These are phyloP conservation scores for Prosopocoilus inquinatus DNA, from an alignment of 2,888 invertebrate species.

Conservation along the genomic window DNA sequence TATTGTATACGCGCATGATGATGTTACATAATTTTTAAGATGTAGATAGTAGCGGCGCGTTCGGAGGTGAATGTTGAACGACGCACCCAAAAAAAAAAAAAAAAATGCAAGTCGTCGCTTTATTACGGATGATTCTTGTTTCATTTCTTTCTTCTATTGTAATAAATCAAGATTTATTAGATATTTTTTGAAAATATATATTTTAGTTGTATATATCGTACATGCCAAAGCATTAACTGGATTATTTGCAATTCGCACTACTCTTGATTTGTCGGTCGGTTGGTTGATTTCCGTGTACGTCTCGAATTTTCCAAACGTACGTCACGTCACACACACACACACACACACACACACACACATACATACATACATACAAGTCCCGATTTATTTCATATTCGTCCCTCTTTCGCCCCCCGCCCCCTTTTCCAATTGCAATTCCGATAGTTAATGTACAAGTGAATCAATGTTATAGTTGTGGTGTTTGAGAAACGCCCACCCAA, in stretches of 20 bases:
- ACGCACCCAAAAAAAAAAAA: constrained; percentile 6
- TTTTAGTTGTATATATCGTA: constrained; percentile 34
- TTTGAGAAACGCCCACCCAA: constrained; percentile 41
- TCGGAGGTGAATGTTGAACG: constrained; percentile 11
- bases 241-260: constrained; percentile 22
- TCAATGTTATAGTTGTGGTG: constrained; percentile 44
- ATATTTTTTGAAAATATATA: constrained; percentile 17
- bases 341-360: no score
- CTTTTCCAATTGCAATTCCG: constrained; percentile 27
- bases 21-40: constrained; percentile 24
- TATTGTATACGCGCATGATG: constrained; percentile 44
- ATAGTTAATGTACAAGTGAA: constrained; percentile 33
- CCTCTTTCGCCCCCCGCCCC: background rate
- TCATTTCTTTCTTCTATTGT: constrained; percentile 22
- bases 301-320: constrained; percentile 26
- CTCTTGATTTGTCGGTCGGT: background rate
- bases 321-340: no score
- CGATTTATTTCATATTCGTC: no score
- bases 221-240: constrained; percentile 48
- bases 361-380: no score
- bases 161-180: constrained; percentile 26
- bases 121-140: constrained; percentile 20
- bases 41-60: constrained; percentile 16
- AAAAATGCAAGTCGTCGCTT: constrained; percentile 26
- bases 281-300: constrained; percentile 24